Conservation (phyloP, 2,888 invertebrate species). For the Rotaria sp. region DNA sequence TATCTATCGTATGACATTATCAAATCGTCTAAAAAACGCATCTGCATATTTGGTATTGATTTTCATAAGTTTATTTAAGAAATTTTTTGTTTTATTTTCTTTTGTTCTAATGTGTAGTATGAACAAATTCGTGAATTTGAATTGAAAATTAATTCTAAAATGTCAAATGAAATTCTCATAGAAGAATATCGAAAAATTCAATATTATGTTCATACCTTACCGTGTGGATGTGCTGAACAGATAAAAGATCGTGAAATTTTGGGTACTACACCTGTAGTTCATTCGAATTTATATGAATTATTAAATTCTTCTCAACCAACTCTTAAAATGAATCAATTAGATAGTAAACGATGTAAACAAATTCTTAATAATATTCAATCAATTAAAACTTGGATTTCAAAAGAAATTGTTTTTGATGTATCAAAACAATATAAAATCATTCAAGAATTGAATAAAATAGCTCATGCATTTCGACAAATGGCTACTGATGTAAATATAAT, state of each 20-base stretch:
- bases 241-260: not conserved
- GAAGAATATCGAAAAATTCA: not conserved
- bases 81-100: not conserved
- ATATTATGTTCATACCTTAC: not conserved
- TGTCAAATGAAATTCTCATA: not conserved
- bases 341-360: not conserved
- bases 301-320: not conserved
- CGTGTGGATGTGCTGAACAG: not conserved
- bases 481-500: constrained; percentile 41
- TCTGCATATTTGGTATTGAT: not conserved
- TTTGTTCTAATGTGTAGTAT: not conserved
- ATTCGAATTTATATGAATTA: not conserved
- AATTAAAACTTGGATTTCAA: not conserved
- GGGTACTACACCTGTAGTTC: not conserved
- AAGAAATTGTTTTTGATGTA: not conserved
- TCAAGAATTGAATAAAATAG: constrained; percentile 40
- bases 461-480: constrained; percentile 41
- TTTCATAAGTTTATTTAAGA: too few relatives aligned
- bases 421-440: constrained; percentile 41
- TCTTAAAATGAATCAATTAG: not conserved
- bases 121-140: not conserved
- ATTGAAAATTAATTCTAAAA: not conserved
- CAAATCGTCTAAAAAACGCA: not conserved
- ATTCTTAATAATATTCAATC: not conserved
- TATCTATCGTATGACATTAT: not conserved